A percentile compares a stretch with the other conserved stretches of the same genome.
Evolutionary conservation across 2,113 vertebrate genomes (phyloP).

Genomic region (Electrona antarctica): DNA sequence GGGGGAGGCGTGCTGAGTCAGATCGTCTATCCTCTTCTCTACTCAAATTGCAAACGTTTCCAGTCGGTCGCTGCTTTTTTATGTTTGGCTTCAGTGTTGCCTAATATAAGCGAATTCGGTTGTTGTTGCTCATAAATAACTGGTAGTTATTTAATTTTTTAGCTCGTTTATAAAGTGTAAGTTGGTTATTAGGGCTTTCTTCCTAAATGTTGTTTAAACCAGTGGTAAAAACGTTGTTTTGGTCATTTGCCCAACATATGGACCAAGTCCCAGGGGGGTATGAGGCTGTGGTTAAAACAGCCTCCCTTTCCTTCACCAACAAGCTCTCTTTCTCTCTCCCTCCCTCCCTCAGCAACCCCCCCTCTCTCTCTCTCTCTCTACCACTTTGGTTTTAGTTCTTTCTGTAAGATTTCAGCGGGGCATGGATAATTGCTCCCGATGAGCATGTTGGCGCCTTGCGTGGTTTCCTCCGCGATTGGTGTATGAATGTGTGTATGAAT

Average conservation of each 20-base stretch:
- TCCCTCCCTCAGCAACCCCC: neutral
- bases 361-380: neutral
- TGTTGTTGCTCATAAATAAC: neutral
- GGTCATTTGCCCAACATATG: neutral
- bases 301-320: slow-evolving; percentile 3
- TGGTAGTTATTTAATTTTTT: too few relatives aligned
- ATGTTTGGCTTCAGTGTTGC: neutral
- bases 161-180: neutral
- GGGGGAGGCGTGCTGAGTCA: neutral
- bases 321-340: slow-evolving; percentile 8
- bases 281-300: neutral
- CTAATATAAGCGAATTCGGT: too few relatives aligned
- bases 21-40: neutral
- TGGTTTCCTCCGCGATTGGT: too few relatives aligned
- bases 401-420: too few relatives aligned
- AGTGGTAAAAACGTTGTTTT: neutral
- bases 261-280: neutral
- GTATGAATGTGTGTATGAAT: too few relatives aligned
- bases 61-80: neutral
- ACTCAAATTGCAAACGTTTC: neutral
- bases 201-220: too few relatives aligned
- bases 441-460: too few relatives aligned
- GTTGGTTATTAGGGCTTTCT: too few relatives aligned
- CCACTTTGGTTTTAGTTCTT: too few relatives aligned
- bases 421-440: too few relatives aligned